Conservation (phyloP, 2,113 vertebrate genomes). For the Proteles cristata region DNA sequence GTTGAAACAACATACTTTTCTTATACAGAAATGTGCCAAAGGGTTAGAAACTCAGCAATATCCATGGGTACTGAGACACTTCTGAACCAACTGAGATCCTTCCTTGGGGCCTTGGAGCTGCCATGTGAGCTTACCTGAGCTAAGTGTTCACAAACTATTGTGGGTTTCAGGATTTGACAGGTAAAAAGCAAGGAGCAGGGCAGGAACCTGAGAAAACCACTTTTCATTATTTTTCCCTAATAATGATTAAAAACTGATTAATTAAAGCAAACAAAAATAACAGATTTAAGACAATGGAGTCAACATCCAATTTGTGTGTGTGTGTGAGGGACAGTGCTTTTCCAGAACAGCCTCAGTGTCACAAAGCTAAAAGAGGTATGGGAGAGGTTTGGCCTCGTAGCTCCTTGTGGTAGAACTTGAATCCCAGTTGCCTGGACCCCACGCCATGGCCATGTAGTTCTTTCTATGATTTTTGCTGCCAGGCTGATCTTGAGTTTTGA, state of each 20-base stretch:
- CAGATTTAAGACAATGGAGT: neutral
- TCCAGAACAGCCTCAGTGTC: neutral
- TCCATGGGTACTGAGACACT: fast-evolving
- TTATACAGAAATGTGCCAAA: neutral
- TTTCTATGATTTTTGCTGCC: neutral
- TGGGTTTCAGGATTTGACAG: neutral
- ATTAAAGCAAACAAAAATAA: neutral
- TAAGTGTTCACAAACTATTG: neutral
- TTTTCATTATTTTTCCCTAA: neutral
- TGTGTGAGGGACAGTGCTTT: neutral
- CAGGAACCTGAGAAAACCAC: neutral
- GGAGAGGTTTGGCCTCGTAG: fast-evolving
- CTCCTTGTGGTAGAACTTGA: neutral
- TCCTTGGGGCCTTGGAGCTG: neutral
- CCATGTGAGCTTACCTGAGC: neutral
- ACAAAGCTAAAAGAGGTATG: neutral
- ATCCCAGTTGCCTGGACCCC: neutral
- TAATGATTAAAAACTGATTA: neutral
- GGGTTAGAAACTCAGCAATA: neutral
- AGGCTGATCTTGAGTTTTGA: neutral
- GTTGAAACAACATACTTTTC: neutral
- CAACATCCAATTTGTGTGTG: neutral
- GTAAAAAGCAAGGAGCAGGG: neutral
- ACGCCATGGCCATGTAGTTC: no score
- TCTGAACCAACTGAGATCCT: neutral